Conservation (phyloP, 2,113 vertebrate genomes). For the Oryzias melastigma region DNA sequence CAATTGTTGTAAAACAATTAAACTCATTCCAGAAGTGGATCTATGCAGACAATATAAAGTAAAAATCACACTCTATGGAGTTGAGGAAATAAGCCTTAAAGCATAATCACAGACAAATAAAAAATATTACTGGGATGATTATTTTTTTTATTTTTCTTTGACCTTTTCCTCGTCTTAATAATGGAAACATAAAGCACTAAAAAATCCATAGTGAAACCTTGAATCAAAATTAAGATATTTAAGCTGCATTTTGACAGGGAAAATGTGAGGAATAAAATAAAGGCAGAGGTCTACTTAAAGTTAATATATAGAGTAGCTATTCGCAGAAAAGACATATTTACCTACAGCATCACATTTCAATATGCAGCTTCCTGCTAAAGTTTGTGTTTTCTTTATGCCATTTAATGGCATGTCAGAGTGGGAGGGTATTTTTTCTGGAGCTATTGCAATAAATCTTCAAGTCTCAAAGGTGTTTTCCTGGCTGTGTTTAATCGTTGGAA, state of each 20-base stretch:
- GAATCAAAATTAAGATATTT: background rate
- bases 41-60: too few relatives aligned
- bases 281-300: background rate
- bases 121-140: background rate
- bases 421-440: background rate
- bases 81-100: too few relatives aligned
- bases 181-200: background rate
- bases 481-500: slow-evolving; percentile 23
- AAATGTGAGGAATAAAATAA: background rate
- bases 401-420: background rate
- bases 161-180: background rate
- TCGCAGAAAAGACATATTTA: background rate
- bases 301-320: background rate
- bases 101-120: background rate
- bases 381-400: slow-evolving; percentile 6
- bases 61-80: too few relatives aligned
- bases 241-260: background rate
- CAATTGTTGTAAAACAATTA: too few relatives aligned
- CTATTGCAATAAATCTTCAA: slow-evolving; percentile 18
- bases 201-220: background rate
- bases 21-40: too few relatives aligned
- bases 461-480: slow-evolving; percentile 12
- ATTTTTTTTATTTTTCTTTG: background rate
- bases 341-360: slow-evolving; percentile 5
- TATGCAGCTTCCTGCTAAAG: slow-evolving; percentile 1